These are phyloP conservation scores for Platichthys stellatus DNA, from an alignment of 2,113 vertebrate genomes.

Conservation along the genomic window DNA sequence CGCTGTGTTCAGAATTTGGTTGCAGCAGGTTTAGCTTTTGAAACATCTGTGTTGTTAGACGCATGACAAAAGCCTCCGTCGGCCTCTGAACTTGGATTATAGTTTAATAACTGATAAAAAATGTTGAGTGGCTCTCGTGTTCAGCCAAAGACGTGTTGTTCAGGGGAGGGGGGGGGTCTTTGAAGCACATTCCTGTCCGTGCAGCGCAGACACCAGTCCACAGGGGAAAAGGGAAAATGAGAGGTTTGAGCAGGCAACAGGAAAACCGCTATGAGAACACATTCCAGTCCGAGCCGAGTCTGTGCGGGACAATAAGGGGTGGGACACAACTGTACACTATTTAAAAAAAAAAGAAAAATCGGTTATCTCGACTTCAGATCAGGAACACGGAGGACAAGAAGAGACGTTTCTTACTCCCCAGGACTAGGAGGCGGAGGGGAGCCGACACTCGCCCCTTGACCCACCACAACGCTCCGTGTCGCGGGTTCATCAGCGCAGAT, in stretches of 20 bases:
- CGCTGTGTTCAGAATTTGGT: background rate
- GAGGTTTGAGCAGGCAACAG: conserved; percentile 81
- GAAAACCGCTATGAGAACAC: conserved; percentile 83
- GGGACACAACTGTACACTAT: conserved; percentile 75
- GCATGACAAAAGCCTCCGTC: background rate
- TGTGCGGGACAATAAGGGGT: conserved; percentile 82
- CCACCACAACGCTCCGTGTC: conserved; percentile 16
- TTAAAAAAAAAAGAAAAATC: conserved; percentile 30
- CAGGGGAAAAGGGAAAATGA: conserved; percentile 78
- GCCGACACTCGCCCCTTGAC: conserved; percentile 18
- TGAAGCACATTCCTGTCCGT: conserved; percentile 69
- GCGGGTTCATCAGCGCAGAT: background rate
- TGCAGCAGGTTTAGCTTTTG: background rate
- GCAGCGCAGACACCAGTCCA: conserved; percentile 65
- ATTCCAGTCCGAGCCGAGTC: conserved; percentile 77
- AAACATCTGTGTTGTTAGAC: background rate
- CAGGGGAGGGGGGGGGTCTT: conserved; percentile 24
- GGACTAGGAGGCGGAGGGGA: conserved; percentile 22
- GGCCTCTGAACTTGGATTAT: background rate
- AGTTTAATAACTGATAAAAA: background rate
- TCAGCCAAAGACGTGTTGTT: conserved; percentile 15
- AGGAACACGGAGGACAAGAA: conserved; percentile 35
- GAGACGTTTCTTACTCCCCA: conserved; percentile 28
- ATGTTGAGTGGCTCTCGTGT: background rate
- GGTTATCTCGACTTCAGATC: conserved; percentile 77